Evolutionary conservation across 2,113 vertebrate species (phyloP), one percentile per base, ranked within the genome.

Genomic region (Laticauda laticaudata): DNA sequence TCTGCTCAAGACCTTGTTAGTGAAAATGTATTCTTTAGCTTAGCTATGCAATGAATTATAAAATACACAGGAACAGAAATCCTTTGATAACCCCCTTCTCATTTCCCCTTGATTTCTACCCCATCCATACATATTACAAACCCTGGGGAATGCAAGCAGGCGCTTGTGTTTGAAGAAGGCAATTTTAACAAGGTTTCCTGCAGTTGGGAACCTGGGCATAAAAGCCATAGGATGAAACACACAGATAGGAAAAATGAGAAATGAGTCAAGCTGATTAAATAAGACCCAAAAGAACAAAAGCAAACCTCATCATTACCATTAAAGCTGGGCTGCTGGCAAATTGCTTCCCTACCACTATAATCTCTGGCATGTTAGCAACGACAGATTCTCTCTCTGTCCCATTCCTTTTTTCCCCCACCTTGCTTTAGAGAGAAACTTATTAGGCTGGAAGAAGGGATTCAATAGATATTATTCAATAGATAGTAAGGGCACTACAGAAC

Each of bases 1-100:
- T 93, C 87, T 86, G 39, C 92, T 92, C 96, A 92, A 90, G 87
- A 97, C 95, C 92, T 96, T 92, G 96, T 97, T 97, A 95, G 93
- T 88, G 89, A 75, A 29, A 92, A 95, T 95, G 94, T 90, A 96
- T 85, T 93, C 93, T 11, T 93, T 90, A 92, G 94, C 91, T 97
- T 96, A 95, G 95, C 96, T 95, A 96, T 95, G 94, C 95, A 96
- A 97, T 97, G 96, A 96, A 97, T 97, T 97, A 97, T 97, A 97
- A 97, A 97, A 96, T 95, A 96, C 92, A 95, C 91, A 97, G 94
- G 95, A 39, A 45, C 29, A 20, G 93, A 94, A 95, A 94, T 0
- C 55, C 94, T 96, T 97, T 97, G 96, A 97, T 95, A 96, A 95
- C 87, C 75, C 18, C 55, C 5, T n/a, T 29, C 39, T 39, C 12